A percentile compares a stretch with the other conserved stretches of the same genome.
These are phyloP conservation scores for Phengaris arion DNA, from an alignment of 2,888 invertebrate species.

Conservation along the genomic window DNA sequence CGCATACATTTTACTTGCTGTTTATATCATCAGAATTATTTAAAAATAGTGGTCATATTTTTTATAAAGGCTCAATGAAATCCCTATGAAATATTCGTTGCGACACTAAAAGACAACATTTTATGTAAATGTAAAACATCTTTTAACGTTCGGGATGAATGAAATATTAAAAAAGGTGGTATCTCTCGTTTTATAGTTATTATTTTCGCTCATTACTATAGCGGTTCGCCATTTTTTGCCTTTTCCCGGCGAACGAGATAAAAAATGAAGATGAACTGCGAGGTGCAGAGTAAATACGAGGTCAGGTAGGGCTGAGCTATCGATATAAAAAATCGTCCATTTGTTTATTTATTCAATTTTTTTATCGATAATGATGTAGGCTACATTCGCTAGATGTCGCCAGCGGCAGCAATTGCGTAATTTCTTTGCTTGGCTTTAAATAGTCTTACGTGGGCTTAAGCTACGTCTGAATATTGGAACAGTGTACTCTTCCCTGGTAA, in stretches of 20 bases:
- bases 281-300: constrained; percentile 77
- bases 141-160: constrained; percentile 17
- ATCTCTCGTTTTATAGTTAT: constrained; percentile 50
- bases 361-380: not conserved
- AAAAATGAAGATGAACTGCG: constrained; percentile 79
- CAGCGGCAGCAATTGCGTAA: too few species aligned
- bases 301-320: constrained; percentile 53
- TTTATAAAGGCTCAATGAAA: not conserved
- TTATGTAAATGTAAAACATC: constrained; percentile 25
- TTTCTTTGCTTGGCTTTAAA: too few species aligned
- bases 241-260: constrained; percentile 75
- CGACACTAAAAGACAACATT: constrained; percentile 39
- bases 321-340: not conserved
- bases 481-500: too few species aligned
- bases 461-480: too few species aligned
- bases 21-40: not conserved
- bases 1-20: too few species aligned
- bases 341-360: not conserved
- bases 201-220: constrained; percentile 76
- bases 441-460: too few species aligned
- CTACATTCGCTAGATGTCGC: too few species aligned
- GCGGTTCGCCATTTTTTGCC: constrained; percentile 72
- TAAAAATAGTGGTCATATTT: not conserved
- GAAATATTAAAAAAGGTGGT: constrained; percentile 55
- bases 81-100: constrained; percentile 7